Conservation (phyloP, 2,888 invertebrate genomes). For the Stenchaetothrips biformis region DNA sequence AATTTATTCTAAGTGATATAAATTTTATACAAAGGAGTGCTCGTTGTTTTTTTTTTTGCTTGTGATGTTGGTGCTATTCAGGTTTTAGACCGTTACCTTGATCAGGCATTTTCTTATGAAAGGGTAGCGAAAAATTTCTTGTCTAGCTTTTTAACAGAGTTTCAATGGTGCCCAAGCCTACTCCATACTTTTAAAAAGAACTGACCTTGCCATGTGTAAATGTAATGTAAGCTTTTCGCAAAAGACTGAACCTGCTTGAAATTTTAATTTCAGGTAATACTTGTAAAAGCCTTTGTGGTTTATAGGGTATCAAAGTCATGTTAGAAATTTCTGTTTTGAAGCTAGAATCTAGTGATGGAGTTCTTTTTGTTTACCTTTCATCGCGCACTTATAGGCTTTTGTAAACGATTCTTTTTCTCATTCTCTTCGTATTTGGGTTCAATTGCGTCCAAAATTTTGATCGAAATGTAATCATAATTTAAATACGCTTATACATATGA, state of each 20-base stretch:
- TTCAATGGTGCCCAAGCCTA: background rate
- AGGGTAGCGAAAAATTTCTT: background rate
- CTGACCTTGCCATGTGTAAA: conserved; percentile 1
- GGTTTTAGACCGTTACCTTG: background rate
- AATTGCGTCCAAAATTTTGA: conserved; percentile 1
- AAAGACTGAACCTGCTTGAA: conserved; percentile 3
- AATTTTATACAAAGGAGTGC: conserved; percentile 6
- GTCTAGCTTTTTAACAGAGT: background rate
- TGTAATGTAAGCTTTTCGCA: background rate
- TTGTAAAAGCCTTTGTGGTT: background rate
- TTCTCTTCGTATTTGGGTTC: background rate
- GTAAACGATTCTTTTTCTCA: background rate
- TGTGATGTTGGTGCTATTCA: conserved; percentile 23
- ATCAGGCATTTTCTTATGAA: background rate
- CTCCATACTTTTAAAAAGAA: background rate
- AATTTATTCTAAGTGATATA: conserved; percentile 25
- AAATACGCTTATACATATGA: background rate
- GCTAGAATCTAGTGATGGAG: background rate
- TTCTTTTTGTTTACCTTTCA: background rate
- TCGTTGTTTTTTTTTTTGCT: background rate
- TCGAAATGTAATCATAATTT: background rate
- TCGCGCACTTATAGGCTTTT: background rate
- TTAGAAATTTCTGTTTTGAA: background rate
- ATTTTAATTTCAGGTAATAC: background rate
- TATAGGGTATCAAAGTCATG: conserved; percentile 7